Evolutionary conservation across 2,113 vertebrate species (phyloP).

Genomic region (Daubentonia madagascariensis): DNA sequence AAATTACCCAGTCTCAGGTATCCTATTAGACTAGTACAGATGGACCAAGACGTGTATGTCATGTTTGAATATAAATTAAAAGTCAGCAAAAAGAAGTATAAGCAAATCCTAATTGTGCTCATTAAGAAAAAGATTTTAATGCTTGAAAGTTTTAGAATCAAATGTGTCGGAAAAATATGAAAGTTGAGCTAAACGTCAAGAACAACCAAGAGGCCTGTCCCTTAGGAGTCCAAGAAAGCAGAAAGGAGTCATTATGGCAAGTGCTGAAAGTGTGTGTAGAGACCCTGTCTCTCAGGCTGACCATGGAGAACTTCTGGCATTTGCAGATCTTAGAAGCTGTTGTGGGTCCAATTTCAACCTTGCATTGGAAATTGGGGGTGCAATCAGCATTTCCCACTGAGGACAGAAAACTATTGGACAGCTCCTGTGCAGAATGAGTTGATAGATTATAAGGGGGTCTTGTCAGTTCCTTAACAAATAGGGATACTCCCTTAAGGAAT

Average conservation of each 20-base stretch:
- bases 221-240: not conserved
- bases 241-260: not conserved
- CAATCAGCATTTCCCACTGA: not conserved
- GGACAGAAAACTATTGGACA: not conserved
- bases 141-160: not conserved
- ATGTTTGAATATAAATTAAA: constrained; percentile 3
- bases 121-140: not conserved
- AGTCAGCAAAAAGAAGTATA: not conserved
- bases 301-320: not conserved
- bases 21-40: not conserved
- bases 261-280: not conserved
- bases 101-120: not conserved
- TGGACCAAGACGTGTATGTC: no score
- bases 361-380: not conserved
- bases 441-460: not conserved
- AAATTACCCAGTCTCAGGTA: not conserved
- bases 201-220: not conserved
- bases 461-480: not conserved
- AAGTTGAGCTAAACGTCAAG: not conserved
- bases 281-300: not conserved
- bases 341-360: not conserved
- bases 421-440: not conserved
- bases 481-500: not conserved
- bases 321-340: not conserved
- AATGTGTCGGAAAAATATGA: not conserved